Percentiles rank a stretch among this genome's conserved stretches.
Conservation (phyloP, 1,140 invertebrate genomes). For the Drosophila setifemur region DNA sequence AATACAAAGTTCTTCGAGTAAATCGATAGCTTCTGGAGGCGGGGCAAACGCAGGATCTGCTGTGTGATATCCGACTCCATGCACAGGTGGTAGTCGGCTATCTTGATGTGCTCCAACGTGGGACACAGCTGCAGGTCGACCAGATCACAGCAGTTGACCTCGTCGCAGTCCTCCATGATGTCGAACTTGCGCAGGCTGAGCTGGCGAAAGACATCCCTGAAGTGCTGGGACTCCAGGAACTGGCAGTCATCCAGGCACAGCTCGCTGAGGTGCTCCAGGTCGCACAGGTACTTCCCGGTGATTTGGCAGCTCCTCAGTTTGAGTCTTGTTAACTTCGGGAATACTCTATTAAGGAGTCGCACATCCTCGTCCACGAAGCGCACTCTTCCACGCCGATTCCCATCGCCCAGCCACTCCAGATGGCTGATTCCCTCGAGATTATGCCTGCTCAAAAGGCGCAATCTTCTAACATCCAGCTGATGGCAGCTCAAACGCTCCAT, state of each 20-base stretch:
- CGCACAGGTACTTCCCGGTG: slow-evolving; percentile 61
- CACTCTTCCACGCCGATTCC: slow-evolving; percentile 15
- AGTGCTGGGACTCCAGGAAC: slow-evolving; percentile 63
- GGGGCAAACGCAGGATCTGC: slow-evolving; percentile 55
- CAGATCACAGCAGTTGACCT: slow-evolving; percentile 72
- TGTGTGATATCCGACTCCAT: slow-evolving; percentile 68
- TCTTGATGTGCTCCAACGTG: slow-evolving; percentile 71
- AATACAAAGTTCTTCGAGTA: slow-evolving; percentile 74
- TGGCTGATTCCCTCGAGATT: slow-evolving; percentile 20
- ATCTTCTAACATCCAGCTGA: slow-evolving; percentile 42
- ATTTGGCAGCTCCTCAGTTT: slow-evolving; percentile 61
- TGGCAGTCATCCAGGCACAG: slow-evolving; percentile 69
- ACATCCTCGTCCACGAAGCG: slow-evolving; percentile 71
- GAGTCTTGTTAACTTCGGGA: slow-evolving; percentile 48
- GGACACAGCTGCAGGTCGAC: slow-evolving; percentile 63
- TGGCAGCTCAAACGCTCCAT: slow-evolving; percentile 53
- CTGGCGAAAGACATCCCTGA: slow-evolving; percentile 60
- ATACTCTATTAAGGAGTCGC: slow-evolving; percentile 44
- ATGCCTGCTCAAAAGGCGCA: slow-evolving; percentile 47
- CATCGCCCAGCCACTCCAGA: slow-evolving; percentile 50
- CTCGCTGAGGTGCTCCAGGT: slow-evolving; percentile 47
- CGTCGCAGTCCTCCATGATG: slow-evolving; percentile 74
- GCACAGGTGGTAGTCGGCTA: slow-evolving; percentile 72
- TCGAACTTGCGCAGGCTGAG: slow-evolving; percentile 64
- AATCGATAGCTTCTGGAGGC: slow-evolving; percentile 62